phyloP scores from a whole-genome alignment of 2,797 vertebrate species.

The Anguilla megastoma region DNA sequence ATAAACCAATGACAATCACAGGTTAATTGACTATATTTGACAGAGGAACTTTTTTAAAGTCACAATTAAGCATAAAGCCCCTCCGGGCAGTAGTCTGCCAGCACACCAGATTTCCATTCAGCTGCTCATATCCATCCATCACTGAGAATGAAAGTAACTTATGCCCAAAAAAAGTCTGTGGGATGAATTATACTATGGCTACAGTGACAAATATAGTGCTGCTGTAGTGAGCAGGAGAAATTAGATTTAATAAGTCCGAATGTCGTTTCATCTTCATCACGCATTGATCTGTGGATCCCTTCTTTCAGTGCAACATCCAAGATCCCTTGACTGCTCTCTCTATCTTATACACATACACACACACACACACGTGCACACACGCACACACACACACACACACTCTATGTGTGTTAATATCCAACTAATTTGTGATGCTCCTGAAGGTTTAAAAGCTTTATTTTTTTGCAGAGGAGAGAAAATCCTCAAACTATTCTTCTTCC shows the following conservation, averaged over 20 bases:
- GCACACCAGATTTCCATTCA: neutral
- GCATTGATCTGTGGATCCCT: neutral
- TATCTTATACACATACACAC: neutral
- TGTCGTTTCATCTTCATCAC: neutral
- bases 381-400: neutral
- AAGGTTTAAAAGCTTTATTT: neutral
- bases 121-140: neutral
- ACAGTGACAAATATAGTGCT: neutral
- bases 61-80: neutral
- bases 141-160: slow-evolving; percentile 13
- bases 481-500: neutral
- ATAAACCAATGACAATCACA: neutral
- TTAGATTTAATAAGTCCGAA: slow-evolving; percentile 5
- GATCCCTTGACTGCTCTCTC: neutral
- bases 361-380: neutral
- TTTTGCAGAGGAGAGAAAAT: neutral
- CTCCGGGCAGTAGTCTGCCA: neutral
- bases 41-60: neutral
- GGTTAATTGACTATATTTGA: neutral
- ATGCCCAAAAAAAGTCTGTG: neutral
- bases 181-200: neutral
- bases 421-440: neutral
- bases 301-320: neutral
- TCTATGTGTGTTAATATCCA: neutral
- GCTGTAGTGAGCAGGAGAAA: neutral